A percentile compares a stretch with the other conserved stretches of the same genome.
phyloP scores from a whole-genome alignment of 1,140 invertebrate genomes.

The Chlorops oryzae region DNA sequence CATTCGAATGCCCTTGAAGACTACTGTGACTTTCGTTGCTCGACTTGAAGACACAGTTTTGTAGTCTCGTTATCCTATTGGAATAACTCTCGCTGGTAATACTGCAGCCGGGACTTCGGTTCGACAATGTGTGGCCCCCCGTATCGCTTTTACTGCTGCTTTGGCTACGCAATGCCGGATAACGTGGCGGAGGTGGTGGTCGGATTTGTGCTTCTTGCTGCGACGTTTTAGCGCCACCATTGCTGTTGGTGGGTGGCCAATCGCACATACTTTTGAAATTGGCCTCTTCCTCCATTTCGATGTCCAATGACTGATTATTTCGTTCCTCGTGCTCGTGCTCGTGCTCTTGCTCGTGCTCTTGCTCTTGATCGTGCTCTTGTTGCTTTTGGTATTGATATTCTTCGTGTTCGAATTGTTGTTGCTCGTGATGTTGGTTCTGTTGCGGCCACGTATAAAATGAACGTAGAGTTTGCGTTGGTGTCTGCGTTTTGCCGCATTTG shows the following conservation, averaged over 20 bases:
- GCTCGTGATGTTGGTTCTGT: constrained; percentile 5
- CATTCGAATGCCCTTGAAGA: constrained; percentile 39
- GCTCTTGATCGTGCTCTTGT: background rate
- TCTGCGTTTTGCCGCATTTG: constrained; percentile 8
- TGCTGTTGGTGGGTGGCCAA: too few relatives aligned
- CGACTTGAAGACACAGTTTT: constrained; percentile 44
- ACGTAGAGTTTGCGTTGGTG: too few relatives aligned
- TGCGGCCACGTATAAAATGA: constrained; percentile 4
- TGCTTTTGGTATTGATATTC: background rate
- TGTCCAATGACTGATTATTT: too few relatives aligned
- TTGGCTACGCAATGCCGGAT: constrained; percentile 11
- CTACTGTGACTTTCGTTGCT: constrained; percentile 41
- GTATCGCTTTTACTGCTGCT: constrained; percentile 17
- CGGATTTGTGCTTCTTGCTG: too few relatives aligned
- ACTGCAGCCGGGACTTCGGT: constrained; percentile 36
- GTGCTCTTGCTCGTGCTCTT: constrained; percentile 16
- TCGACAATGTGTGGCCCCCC: constrained; percentile 4
- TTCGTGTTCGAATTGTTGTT: background rate
- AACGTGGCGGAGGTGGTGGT: too few relatives aligned
- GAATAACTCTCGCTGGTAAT: constrained; percentile 43
- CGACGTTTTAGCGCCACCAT: too few relatives aligned
- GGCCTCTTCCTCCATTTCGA: too few relatives aligned
- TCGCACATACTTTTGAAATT: too few relatives aligned
- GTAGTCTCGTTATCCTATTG: constrained; percentile 32
- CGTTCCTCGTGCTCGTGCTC: too few relatives aligned